phyloP scores from a whole-genome alignment of 2,113 vertebrate species.

The Onychostoma macrolepis region DNA sequence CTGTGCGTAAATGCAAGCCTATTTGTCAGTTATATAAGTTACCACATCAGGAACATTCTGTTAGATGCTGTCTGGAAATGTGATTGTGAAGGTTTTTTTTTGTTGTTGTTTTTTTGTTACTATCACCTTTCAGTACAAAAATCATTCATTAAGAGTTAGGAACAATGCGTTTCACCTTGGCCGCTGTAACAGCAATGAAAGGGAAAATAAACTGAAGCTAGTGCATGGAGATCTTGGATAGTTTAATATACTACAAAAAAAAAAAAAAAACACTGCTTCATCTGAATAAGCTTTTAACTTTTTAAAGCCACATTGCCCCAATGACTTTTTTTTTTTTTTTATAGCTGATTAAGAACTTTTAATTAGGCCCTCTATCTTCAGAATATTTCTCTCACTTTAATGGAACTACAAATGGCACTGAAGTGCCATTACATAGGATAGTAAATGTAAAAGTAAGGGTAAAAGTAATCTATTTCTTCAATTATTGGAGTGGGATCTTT shows the following conservation, averaged over 20 bases:
- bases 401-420: slow-evolving; percentile 66
- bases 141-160: slow-evolving; percentile 49
- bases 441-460: background rate
- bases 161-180: slow-evolving; percentile 48
- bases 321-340: slow-evolving; percentile 53
- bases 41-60: background rate
- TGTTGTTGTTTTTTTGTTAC: too few relatives aligned
- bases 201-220: background rate
- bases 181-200: background rate
- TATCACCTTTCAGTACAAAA: slow-evolving; percentile 41
- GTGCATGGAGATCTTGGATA: slow-evolving; percentile 26
- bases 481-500: background rate
- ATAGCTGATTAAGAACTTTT: slow-evolving; percentile 62
- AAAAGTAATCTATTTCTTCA: background rate
- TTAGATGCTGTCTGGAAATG: background rate
- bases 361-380: slow-evolving; percentile 63
- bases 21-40: background rate
- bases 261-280: slow-evolving; percentile 37
- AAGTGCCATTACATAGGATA: slow-evolving; percentile 48
- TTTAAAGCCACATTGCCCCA: slow-evolving; percentile 55
- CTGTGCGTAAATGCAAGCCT: background rate
- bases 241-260: slow-evolving; percentile 43
- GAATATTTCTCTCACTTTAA: slow-evolving; percentile 39
- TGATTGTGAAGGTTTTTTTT: background rate
- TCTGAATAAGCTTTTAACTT: slow-evolving; percentile 58